Evolutionary conservation across 2,888 invertebrate genomes (phyloP), one percentile per base, ranked within the genome.

Genomic region (Aspidiotus rigidus): DNA sequence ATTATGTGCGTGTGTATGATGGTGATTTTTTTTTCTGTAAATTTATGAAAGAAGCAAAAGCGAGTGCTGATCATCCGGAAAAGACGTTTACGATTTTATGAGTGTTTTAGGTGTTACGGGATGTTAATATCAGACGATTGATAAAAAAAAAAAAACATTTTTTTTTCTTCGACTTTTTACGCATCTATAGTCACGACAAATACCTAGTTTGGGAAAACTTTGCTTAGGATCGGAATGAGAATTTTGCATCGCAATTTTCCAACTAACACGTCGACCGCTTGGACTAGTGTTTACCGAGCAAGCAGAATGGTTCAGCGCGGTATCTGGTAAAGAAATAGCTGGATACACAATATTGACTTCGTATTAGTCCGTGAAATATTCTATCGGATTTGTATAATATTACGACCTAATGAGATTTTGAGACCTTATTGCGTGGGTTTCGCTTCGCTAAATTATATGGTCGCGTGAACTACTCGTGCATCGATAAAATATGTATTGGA

Each of bases 131-230:
- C 10, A 13, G 10, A 49, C 6, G 11, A 49, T 49, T 49, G 11
- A 13, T n/a, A 1, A 49, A 49, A 49, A 49, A 44, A 44, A 44
- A 49, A 49, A 49, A 6, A 2, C n/a, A n/a, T 49, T 49, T 49
- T 49, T n/a, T 49, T 2, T 49, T 44, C 11, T 49, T 49, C 2
- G 49, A 49, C n/a, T 49, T 11, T 49, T n/a, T 49, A 49, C 11
- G 49, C 10, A 49, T 11, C 15, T 15, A 17, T 60, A 16, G 60
- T 11, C 15, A 60, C 10, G 13, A 15, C n/a, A 10, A 54, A 49
- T 54, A 63, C 64, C 64, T 59, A 64, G 44, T 57, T 60, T 61
- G 62, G 61, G 62, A 62, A 44, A 62, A 53, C 57, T 69, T 62
- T 69, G 60, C 28, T 59, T 69, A 7, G 69, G 62, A 62, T 69